A percentile compares a stretch with the other conserved stretches of the same genome.
Conservation (phyloP, 2,797 vertebrate genomes). For the Acanthurus leucopareius region DNA sequence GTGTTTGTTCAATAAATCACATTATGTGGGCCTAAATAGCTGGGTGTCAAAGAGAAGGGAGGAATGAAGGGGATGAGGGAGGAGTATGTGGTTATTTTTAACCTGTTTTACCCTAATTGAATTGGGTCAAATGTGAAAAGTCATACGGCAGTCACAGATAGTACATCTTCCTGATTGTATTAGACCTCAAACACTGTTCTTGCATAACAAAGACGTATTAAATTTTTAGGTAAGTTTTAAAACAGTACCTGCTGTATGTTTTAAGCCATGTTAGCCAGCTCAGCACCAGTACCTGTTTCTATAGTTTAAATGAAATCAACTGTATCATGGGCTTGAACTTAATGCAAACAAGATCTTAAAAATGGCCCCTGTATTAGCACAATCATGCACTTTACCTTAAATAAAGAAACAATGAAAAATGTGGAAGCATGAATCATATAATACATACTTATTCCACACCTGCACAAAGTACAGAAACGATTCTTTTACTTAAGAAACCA, state of each 20-base stretch:
- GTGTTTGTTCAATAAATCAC: background rate
- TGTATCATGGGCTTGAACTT: too few relatives aligned
- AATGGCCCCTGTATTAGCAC: background rate
- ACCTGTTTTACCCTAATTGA: conserved; percentile 35
- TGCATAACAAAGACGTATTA: background rate
- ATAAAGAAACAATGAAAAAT: background rate
- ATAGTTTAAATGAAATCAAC: too few relatives aligned
- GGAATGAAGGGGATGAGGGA: background rate
- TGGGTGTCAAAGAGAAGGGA: background rate
- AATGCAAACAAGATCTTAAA: background rate
- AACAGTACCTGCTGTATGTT: background rate
- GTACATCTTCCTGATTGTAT: conserved; percentile 7
- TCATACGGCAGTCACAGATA: background rate
- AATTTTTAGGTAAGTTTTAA: background rate
- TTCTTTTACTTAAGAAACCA: background rate
- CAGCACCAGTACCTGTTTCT: too few relatives aligned
- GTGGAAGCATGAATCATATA: background rate
- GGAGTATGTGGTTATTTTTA: conserved; percentile 18
- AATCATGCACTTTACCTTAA: background rate
- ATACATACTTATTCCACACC: background rate
- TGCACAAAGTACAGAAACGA: background rate
- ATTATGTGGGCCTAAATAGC: background rate
- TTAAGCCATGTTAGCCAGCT: too few relatives aligned
- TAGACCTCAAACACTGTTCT: conserved; percentile 2
- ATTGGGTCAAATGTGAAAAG: conserved; percentile 8